phyloP scores from a whole-genome alignment of 2,888 invertebrate genomes.

The Eledona agricola region DNA sequence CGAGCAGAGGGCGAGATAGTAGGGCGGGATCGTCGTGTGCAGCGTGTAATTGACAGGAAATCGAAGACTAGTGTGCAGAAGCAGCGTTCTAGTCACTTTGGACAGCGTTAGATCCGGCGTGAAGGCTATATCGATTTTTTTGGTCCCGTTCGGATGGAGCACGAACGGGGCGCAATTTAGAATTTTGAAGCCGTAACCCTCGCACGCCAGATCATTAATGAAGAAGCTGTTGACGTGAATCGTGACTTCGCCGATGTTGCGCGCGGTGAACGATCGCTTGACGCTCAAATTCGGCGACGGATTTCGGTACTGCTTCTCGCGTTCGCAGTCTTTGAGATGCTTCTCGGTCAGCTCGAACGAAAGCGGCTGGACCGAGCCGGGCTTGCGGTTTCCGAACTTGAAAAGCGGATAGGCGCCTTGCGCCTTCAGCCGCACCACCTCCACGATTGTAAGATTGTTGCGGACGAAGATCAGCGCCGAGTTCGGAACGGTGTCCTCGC shows the following conservation, averaged over 20 bases:
- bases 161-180: constrained; percentile 78
- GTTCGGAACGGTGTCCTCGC: constrained; percentile 60
- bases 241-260: constrained; percentile 92
- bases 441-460: constrained; percentile 93
- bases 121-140: constrained; percentile 84
- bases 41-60: constrained; percentile 73
- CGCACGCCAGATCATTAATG: constrained; percentile 74
- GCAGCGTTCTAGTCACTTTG: constrained; percentile 72
- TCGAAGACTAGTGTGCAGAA: constrained; percentile 70
- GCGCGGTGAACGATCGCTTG: constrained; percentile 82
- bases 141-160: constrained; percentile 76
- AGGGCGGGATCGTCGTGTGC: constrained; percentile 69
- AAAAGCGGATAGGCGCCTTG: constrained; percentile 88
- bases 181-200: constrained; percentile 82
- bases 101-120: constrained; percentile 88
- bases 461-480: constrained; percentile 70
- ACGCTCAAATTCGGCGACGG: constrained; percentile 74
- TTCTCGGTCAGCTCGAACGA: constrained; percentile 78
- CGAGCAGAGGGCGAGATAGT: constrained; percentile 75
- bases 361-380: constrained; percentile 78
- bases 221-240: constrained; percentile 75
- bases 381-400: constrained; percentile 86
- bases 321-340: constrained; percentile 68
- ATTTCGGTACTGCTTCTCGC: constrained; percentile 49
- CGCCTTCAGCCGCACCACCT: constrained; percentile 83